Percentiles rank a stretch among this genome's conserved stretches.
Evolutionary conservation across 2,888 invertebrate species (phyloP).

Genomic region (Xestoiulus laeticollis): DNA sequence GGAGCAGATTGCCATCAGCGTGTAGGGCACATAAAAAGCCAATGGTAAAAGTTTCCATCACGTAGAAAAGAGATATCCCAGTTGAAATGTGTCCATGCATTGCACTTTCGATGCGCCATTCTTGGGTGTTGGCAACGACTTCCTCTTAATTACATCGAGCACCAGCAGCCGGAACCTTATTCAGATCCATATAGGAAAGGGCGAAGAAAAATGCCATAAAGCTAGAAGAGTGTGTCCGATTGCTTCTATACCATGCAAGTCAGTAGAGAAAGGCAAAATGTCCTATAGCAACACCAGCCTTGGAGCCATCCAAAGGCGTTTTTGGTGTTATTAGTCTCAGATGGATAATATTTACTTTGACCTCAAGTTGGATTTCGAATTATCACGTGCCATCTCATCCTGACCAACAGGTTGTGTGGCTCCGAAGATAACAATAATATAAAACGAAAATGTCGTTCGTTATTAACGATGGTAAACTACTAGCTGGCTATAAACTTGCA

Average conservation of each 20-base stretch:
- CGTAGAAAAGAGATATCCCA: not conserved
- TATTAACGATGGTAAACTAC: not conserved
- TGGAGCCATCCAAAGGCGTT: not conserved
- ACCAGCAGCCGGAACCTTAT: slow-evolving; percentile 43
- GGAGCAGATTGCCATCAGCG: slow-evolving; percentile 34
- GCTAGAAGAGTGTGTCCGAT: slow-evolving; percentile 1
- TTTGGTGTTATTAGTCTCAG: not conserved
- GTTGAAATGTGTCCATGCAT: not conserved
- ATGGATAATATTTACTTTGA: slow-evolving; percentile 27
- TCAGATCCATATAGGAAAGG: not conserved
- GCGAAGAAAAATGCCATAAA: slow-evolving; percentile 16
- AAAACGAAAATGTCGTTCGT: not conserved
- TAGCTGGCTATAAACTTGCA: not conserved
- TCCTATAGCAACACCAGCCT: not conserved
- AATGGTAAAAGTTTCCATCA: slow-evolving; percentile 24
- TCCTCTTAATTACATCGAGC: slow-evolving; percentile 39
- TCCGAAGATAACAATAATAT: slow-evolving; percentile 13
- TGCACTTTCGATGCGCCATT: not conserved
- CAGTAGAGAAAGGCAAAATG: not conserved
- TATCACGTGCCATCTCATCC: not conserved
- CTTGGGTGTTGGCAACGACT: slow-evolving; percentile 15
- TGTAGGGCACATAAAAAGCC: not conserved
- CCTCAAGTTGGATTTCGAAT: slow-evolving; percentile 6
- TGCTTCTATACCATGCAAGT: not conserved
- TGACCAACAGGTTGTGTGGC: slow-evolving; percentile 16